phyloP scores from a whole-genome alignment of 2,888 invertebrate genomes.

The Lepidocyrtinus sp. region DNA sequence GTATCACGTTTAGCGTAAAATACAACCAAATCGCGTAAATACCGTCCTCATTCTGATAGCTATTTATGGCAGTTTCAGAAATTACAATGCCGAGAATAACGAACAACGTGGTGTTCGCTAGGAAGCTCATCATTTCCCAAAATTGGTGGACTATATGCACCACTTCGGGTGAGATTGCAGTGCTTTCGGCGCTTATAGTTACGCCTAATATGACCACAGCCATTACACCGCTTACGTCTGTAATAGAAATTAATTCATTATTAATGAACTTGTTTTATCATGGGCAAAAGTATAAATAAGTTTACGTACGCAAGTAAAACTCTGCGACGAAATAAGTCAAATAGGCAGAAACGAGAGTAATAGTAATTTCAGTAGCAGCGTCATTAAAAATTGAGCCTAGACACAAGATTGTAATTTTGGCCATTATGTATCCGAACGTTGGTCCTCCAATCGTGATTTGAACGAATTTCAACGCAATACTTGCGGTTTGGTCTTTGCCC shows the following conservation, averaged over 20 bases:
- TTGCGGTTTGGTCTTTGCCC: conserved; percentile 23
- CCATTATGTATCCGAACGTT: conserved; percentile 72
- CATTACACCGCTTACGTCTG: conserved; percentile 73
- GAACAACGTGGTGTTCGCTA: conserved; percentile 77
- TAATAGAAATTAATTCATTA: neutral
- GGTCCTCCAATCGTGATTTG: conserved; percentile 70
- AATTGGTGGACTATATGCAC: conserved; percentile 73
- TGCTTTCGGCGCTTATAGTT: conserved; percentile 72
- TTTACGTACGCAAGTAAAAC: conserved; percentile 59
- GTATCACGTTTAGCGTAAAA: conserved; percentile 72
- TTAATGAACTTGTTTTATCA: neutral
- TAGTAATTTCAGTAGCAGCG: conserved; percentile 73
- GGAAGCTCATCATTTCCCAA: conserved; percentile 73
- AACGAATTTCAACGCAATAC: conserved; percentile 68
- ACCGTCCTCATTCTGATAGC: conserved; percentile 74
- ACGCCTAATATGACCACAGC: conserved; percentile 74
- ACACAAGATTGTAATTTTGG: conserved; percentile 72
- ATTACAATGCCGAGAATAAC: conserved; percentile 78
- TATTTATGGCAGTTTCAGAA: conserved; percentile 75
- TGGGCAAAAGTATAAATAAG: neutral
- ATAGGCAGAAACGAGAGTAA: conserved; percentile 73
- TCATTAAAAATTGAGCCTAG: conserved; percentile 73
- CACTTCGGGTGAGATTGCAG: conserved; percentile 73
- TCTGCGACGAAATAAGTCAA: conserved; percentile 72
- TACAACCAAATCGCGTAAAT: conserved; percentile 74